Evolutionary conservation across 2,797 vertebrate genomes (phyloP).

Genomic region (Hylomyscus alleni): DNA sequence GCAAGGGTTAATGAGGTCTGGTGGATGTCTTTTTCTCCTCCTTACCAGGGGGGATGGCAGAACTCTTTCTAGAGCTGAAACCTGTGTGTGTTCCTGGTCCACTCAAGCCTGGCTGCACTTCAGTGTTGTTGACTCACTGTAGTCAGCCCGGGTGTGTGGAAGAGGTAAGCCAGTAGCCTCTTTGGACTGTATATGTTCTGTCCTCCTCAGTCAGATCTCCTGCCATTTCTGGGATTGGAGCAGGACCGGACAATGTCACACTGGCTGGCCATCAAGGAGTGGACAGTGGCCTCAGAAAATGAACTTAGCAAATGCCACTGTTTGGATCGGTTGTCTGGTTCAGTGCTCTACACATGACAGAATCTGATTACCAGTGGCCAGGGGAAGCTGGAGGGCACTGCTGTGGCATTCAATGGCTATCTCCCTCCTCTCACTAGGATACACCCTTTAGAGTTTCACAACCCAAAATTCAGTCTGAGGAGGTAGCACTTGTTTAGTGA

Average conservation of each 20-base stretch:
- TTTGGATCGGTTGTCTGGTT: not conserved
- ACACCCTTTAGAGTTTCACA: not conserved
- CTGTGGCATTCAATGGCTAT: not conserved
- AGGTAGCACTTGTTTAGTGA: not conserved
- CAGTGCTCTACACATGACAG: not conserved
- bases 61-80: not conserved
- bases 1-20: not conserved
- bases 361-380: not conserved
- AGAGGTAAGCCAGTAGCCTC: not conserved
- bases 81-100: accelerated
- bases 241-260: not conserved
- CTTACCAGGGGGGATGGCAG: not conserved
- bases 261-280: not conserved
- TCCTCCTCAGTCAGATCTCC: slow-evolving; percentile 38
- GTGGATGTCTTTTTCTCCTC: not conserved
- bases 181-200: accelerated
- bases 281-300: not conserved
- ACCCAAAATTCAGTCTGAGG: not conserved
- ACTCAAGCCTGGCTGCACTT: not conserved
- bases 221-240: not conserved
- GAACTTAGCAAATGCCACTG: not conserved
- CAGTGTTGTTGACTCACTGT: no score
- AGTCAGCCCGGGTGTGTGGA: not conserved
- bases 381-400: not conserved
- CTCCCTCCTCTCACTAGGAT: not conserved